phyloP scores from a whole-genome alignment of 2,888 invertebrate species.

The Ypsolopha sequella region DNA sequence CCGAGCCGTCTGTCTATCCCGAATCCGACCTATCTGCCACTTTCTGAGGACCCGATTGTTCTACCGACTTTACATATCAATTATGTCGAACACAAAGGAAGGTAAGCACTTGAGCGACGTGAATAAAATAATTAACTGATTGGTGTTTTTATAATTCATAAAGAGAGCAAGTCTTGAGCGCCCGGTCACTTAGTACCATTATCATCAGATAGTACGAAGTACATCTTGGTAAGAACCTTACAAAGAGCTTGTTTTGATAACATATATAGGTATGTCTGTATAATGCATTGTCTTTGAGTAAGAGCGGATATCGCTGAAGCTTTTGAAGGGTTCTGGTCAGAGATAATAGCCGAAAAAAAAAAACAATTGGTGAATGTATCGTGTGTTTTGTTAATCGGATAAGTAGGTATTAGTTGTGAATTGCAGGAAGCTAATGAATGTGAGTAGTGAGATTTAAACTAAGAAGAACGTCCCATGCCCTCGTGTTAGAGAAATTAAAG shows the following conservation, averaged over 20 bases:
- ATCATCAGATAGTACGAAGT: slow-evolving; percentile 46
- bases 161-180: slow-evolving; percentile 41
- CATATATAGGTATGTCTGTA: slow-evolving; percentile 41
- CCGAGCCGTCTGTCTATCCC: slow-evolving; percentile 22
- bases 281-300: slow-evolving; percentile 31
- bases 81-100: slow-evolving; percentile 63
- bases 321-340: neutral
- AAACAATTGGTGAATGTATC: neutral
- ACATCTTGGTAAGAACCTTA: slow-evolving; percentile 32
- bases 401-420: neutral
- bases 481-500: too few species aligned
- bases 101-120: slow-evolving; percentile 64
- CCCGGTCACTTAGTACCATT: slow-evolving; percentile 12
- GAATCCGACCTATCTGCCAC: slow-evolving; percentile 25
- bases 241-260: slow-evolving; percentile 35
- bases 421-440: neutral
- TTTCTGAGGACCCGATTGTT: slow-evolving; percentile 58
- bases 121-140: slow-evolving; percentile 70
- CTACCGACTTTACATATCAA: slow-evolving; percentile 66
- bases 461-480: too few species aligned
- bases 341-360: neutral
- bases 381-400: neutral
- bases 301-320: slow-evolving; percentile 24
- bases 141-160: slow-evolving; percentile 69
- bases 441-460: too few species aligned